Evolutionary conservation across 2,888 invertebrate species (phyloP), one percentile per base, ranked within the genome.

Genomic region (Perizoma flavofasciatum): DNA sequence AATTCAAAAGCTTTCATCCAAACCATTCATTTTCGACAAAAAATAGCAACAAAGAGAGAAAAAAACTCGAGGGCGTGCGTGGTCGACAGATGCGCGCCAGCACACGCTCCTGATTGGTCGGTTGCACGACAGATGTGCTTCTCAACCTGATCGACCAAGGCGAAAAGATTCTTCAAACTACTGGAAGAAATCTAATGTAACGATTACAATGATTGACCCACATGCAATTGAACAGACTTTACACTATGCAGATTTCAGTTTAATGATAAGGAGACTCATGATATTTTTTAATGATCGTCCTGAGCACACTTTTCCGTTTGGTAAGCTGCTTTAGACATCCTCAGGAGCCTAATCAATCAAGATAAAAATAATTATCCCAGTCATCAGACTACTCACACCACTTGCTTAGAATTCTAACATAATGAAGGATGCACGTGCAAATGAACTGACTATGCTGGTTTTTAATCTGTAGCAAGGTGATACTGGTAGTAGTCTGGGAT

Each of bases 71-170:
- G 75, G 79, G 79, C 74, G 77, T 75, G 69, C 63, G 70, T 69
- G 72, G 74, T 72, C 70, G 74, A 82, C 91, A 91, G 91, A 88
- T 91, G 91, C 85, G 82, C 79, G 79, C 71, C 59, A 43, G 77
- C 80, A 79, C 81, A 78, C 75, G 81, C 72, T 73, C 67, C 79
- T 83, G 82, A 91, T 90, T 89, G 89, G 90, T 68, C 71, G 73
- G 65, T 37, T 62, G 63, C 51, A 52, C 79, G 79, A 80, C 89
- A 91, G 89, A 88, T 90, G 89, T 77, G 78, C 75, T 73, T 59
- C 66, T 67, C 70, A 71, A 70, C 70, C 71, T 65, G 74, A 61
- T 61, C 51, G 66, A 66, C 61, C 62, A 63, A 57, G 61, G 61
- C 57, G 57, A 61, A 59, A 22, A 61, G 59, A 63, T 65, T 65